Base-by-base conservation (phyloP, 2,113 vertebrate genomes). In the Phrynocephalus versicolor region DNA sequence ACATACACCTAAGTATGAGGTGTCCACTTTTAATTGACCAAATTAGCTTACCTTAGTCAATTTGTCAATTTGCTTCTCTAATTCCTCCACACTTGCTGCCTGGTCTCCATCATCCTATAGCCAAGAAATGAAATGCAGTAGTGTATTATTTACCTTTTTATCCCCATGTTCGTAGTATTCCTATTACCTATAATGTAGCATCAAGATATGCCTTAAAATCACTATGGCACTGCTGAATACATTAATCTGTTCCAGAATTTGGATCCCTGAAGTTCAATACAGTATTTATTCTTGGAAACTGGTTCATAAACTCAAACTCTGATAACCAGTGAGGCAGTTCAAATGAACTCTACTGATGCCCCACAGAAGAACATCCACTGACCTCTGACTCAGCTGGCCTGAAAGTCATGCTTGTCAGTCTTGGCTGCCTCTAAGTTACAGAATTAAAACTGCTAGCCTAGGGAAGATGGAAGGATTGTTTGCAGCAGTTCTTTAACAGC, bases 1-100 rank as follows among this genome's bases (percentile, higher is more conserved):
- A 12, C 5, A 37, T n/a, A 71, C 39, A 51, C 70, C 0, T 71
- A 18, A 33, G 78, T 41, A 85, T 85, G 83, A 78, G 67, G 2
- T 79, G n/a, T 2, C 19, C 27, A 91, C 86, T 51, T 76, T 76
- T 79, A 57, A 88, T 16, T 83, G 81, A 89, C 15, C 19, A 79
- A 87, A 85, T 88, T 55, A 57, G 82, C 95, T 96, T 96, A 99
- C 98, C 97, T 98, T 99, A 81, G 95, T 96, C 83, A 97, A 93
- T 92, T 97, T 98, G 88, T 99, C 98, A 8, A 99, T 98, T 89
- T 98, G 97, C 89, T 97, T 99, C 94, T 99, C 98, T 69, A 99
- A 96, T 75, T 99, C 98, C 90, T 98, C 98, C 81, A 98, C 96
- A 89, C 96, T 98, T 92, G 96, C 97, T 87, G 96, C 89, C 93